Evolutionary conservation across 2,888 invertebrate genomes (phyloP).

Genomic region (Drosophila recens): DNA sequence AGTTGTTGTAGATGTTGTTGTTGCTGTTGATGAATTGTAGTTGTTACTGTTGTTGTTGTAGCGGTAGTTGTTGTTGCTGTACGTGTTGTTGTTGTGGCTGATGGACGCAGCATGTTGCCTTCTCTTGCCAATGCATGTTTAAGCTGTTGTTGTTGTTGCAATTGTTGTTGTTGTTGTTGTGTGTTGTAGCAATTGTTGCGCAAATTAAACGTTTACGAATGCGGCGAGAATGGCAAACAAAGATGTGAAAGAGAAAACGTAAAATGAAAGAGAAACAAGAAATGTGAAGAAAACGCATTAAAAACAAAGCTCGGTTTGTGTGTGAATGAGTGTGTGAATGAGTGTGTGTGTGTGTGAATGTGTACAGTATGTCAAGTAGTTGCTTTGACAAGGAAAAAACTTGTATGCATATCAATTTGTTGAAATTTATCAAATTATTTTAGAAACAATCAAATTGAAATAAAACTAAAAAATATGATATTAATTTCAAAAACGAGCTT

Average conservation of each 20-base stretch:
- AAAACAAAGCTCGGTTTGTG: slow-evolving; percentile 42
- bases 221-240: slow-evolving; percentile 61
- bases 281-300: slow-evolving; percentile 18
- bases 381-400: neutral
- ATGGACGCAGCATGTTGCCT: slow-evolving; percentile 47
- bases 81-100: slow-evolving; percentile 32
- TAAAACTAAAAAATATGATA: too few species aligned
- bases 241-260: slow-evolving; percentile 56
- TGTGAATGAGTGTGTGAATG: neutral
- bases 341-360: neutral
- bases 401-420: too few species aligned
- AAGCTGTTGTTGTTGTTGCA: slow-evolving; percentile 38
- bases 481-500: too few species aligned
- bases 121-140: slow-evolving; percentile 51
- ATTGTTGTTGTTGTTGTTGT: slow-evolving; percentile 20
- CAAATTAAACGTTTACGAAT: slow-evolving; percentile 63
- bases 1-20: slow-evolving; percentile 45
- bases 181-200: slow-evolving; percentile 26
- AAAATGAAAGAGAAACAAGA: slow-evolving; percentile 46
- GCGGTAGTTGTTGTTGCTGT: slow-evolving; percentile 9
- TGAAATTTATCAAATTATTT: too few species aligned
- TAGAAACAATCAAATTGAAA: too few species aligned
- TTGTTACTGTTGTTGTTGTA: slow-evolving; percentile 25
- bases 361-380: neutral
- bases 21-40: slow-evolving; percentile 1